A percentile compares a stretch with the other conserved stretches of the same genome.
Conservation (phyloP, 2,888 invertebrate species). For the Crematogaster levior region DNA sequence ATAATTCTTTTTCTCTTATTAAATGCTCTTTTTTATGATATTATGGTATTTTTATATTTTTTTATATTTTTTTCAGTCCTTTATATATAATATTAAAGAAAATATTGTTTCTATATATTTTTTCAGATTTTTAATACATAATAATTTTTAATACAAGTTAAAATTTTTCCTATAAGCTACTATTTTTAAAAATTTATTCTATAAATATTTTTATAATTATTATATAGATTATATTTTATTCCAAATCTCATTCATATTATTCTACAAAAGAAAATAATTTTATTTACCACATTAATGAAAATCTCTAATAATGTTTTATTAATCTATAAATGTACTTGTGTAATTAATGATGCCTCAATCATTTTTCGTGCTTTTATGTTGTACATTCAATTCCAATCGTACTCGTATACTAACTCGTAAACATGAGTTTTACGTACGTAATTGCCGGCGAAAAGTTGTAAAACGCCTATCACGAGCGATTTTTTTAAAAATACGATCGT, state of each 20-base stretch:
- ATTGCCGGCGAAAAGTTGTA: constrained; percentile 23
- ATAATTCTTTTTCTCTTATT: not conserved
- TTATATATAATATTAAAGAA: not conserved
- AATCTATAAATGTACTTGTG: not conserved
- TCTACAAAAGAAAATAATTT: not conserved
- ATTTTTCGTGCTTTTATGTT: constrained; percentile 20
- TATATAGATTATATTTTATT: not conserved
- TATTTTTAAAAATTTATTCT: not conserved
- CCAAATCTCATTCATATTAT: not conserved
- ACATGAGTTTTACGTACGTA: constrained; percentile 30
- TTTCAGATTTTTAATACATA: too few species aligned
- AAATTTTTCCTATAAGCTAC: too few species aligned
- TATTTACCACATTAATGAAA: not conserved
- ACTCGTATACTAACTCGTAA: constrained; percentile 28
- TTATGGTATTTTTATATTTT: not conserved
- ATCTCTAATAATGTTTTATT: not conserved
- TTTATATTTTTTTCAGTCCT: not conserved
- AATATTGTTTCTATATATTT: not conserved
- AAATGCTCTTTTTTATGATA: not conserved
- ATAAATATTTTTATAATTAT: constrained; percentile 9
- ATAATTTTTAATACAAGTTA: constrained; percentile 7
- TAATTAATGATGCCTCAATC: constrained; percentile 72
- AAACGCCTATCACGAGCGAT: not conserved
- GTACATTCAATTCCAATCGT: constrained; percentile 21
- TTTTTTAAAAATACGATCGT: constrained; percentile 7